Base-by-base conservation (phyloP, 2,113 vertebrate genomes). In the Corythornis cristatus region DNA sequence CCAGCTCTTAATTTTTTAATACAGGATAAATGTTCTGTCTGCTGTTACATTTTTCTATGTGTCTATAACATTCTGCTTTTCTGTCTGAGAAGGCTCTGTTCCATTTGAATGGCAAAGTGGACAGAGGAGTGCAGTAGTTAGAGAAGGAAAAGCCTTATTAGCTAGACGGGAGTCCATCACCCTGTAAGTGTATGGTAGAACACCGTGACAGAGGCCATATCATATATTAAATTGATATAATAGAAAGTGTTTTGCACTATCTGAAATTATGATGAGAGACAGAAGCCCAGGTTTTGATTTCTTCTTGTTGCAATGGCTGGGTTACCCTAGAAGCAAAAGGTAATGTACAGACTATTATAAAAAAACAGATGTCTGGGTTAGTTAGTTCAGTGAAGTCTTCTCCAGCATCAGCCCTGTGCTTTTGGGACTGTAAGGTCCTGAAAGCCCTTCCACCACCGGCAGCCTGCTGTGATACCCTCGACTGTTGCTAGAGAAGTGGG, bases 161-260 rank as follows among this genome's bases (percentile, higher is more conserved):
- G 33, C 89, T 89, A 86, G 33, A 66, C 29, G 11, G 5, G 60
- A 93, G 80, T 92, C 83, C 65, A 77, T 96, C 88, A 86, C 79
- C 48, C 78, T 74, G 20, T 89, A 86, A 77, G 23, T 25, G 16
- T 43, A 53, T 78, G 80, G 74, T 88, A 65, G 43, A 51, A 89
- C 35, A 81, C 78, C 8, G 2, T 87, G 83, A 76, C 62, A 86
- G 88, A 95, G 66, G 58, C 92, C 53, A 29, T 95, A 90, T 83
- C 51, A 86, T 81, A 86, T 92, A 89, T 83, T 95, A 90, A 93
- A 88, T 51, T 89, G 77, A 65, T 86, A 61, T 89, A 78, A 88
- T 62, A 88, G 67, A 56, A 82, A 92, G 51, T 66, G 46, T 37
- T 96, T 85, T 89, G 85, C 53, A 43, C 72, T 92, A 23, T 83